Percentiles rank a stretch among this genome's conserved stretches.
phyloP scores from a whole-genome alignment of 2,113 vertebrate genomes.

The Naja naja region DNA sequence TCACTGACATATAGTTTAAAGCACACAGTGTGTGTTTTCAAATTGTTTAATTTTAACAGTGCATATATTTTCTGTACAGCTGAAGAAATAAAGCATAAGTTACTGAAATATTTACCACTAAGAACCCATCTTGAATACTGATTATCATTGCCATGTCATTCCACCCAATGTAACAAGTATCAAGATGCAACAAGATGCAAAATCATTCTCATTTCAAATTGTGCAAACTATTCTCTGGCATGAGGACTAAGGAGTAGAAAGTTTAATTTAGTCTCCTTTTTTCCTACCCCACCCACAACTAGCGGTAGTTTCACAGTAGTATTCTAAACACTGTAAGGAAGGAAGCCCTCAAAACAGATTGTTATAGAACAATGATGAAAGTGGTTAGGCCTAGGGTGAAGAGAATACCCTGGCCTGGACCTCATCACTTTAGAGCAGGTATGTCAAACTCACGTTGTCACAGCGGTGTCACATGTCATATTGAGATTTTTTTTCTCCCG shows the following conservation, averaged over 20 bases:
- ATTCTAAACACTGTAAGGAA: background rate
- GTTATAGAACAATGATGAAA: background rate
- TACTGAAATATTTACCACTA: background rate
- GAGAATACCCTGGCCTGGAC: background rate
- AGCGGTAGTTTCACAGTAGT: background rate
- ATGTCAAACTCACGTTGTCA: too few relatives aligned
- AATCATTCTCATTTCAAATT: background rate
- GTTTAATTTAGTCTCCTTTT: background rate
- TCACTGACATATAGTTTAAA: background rate
- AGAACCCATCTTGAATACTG: background rate
- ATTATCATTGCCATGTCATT: background rate
- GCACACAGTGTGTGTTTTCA: background rate
- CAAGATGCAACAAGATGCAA: background rate
- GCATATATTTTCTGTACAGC: background rate
- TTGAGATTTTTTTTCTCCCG: too few relatives aligned
- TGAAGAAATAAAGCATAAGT: background rate
- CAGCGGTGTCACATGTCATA: too few relatives aligned
- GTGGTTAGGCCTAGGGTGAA: background rate
- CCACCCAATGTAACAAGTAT: background rate
- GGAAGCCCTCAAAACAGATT: background rate
- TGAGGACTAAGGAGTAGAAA: background rate
- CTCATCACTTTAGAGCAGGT: background rate
- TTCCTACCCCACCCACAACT: background rate
- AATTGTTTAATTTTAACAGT: background rate
- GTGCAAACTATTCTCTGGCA: background rate